A percentile compares a stretch with the other conserved stretches of the same genome.
phyloP scores from a whole-genome alignment of 2,888 invertebrate genomes.

The Volucella bombylans region DNA sequence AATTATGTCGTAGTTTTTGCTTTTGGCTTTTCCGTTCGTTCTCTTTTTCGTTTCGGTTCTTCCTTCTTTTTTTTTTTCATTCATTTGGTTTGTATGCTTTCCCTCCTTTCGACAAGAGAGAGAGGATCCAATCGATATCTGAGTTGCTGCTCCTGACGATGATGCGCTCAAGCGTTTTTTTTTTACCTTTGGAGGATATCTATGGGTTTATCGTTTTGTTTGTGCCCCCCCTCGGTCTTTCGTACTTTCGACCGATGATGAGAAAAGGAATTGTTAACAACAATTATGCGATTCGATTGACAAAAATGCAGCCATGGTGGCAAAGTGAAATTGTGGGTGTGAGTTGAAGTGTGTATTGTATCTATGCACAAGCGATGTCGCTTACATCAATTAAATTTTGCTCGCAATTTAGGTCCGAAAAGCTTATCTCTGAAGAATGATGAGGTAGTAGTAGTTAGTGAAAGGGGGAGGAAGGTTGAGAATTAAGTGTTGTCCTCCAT shows the following conservation, averaged over 20 bases:
- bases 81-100: conserved; percentile 39
- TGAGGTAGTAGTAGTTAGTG: not conserved
- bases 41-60: conserved; percentile 19
- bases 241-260: not conserved
- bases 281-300: conserved; percentile 59
- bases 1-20: conserved; percentile 75
- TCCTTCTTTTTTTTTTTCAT: conserved; percentile 27
- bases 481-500: conserved; percentile 28
- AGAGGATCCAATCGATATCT: conserved; percentile 66
- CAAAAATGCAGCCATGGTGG: conserved; percentile 4
- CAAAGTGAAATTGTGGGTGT: not conserved
- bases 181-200: conserved; percentile 30
- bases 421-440: conserved; percentile 1
- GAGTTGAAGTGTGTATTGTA: conserved; percentile 7
- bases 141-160: conserved; percentile 59
- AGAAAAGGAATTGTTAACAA: conserved; percentile 21
- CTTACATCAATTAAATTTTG: conserved; percentile 45
- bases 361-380: not conserved
- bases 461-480: not conserved
- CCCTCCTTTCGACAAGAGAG: conserved; percentile 22
- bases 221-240: not conserved
- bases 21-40: conserved; percentile 65
- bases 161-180: conserved; percentile 50
- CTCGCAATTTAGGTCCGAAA: conserved; percentile 31
- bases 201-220: conserved; percentile 1